Base-by-base conservation (phyloP, 2,888 invertebrate species). In the Platerodrilus igneus region DNA sequence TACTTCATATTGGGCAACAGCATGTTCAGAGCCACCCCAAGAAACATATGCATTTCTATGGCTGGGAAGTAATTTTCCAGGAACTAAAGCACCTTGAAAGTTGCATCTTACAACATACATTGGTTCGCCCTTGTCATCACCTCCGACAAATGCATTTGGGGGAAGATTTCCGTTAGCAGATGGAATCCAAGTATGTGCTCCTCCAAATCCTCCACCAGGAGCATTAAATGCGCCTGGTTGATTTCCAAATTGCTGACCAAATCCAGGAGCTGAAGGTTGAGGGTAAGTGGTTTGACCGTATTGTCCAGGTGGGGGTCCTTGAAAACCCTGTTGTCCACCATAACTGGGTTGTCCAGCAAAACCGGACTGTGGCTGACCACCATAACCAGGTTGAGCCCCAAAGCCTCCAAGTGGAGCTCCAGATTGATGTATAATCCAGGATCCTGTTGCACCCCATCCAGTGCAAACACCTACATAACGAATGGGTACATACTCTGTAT, bases 391-490 rank as follows among this genome's bases (percentile, higher is more conserved):
- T 18, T 11, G 25, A 5, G 15, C 37, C 5, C 37, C 37, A 28
- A 19, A 42, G 3, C 43, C 43, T 22, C 47, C 18, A 8, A 39
- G 22, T 22, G 51, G 38, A 33, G 53, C 45, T 21, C 32, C 27
- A 18, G 42, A 37, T 27, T 62, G 59, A 46, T 87, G 86, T 55
- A 90, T 76, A 48, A 83, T 73, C 90, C 90, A 91, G 23, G 81
- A 75, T 19, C 90, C 90, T 33, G 69, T 71, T 5, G 89, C 84
- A 11, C 90, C 90, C 86, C 88, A 90, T 32, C 88, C 89, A 28
- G 90, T 90, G 69, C 87, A 86, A 16, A 89, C 77, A 25, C 89
- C 91, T 29, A 86, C 79, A 64, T 80, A 82, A 45, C 76, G 77
- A 39, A 90, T 75, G 6, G 77, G 77, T 63, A 86, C 79, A 2